Evolutionary conservation across 2,888 invertebrate genomes (phyloP), one percentile per base, ranked within the genome.

Genomic region (Ceramica pisi): DNA sequence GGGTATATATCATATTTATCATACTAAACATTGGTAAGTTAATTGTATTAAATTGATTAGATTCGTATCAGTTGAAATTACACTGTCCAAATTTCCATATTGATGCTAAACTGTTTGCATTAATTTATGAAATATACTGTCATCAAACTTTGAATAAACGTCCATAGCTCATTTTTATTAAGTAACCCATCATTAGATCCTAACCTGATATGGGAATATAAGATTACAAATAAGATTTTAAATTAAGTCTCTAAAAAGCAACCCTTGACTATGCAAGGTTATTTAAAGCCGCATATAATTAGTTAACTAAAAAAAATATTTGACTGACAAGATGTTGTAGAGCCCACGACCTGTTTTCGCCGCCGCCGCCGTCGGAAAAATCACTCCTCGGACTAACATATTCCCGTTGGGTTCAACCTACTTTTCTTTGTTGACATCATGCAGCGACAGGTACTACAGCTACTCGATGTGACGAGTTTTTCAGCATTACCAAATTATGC

Each of bases 341-440:
- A 23, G 5, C 35, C 19, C 8, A 19, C 19, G 53, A 14, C 10
- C 53, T 46, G 26, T 35, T 71, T 73, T 61, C n/a, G 23, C 35
- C 35, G n/a, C 23, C 23, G 12, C n/a, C 23, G 16, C 19, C 53
- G 26, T 62, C 63, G 53, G 26, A 46, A 55, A 55, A 55, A 8
- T 74, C 75, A 46, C 53, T 55, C 38, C 26, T 46, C 38, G 10
- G 14, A 21, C 21, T 74, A 53, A 60, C 44, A 74, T 61, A 21
- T 61, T 71, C 53, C 38, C 44, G 19, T 38, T 55, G 26, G 12
- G 21, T 46, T 53, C 53, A 74, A 74, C 53, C 51, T 74, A 62
- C 23, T 60, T 70, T 57, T 56, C 48, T 59, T 60, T 55, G 63
- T 35, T 26, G 35, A 53, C 23, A 46, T 10, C 14, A 53, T 44